These are phyloP conservation scores for Phaedon cochleariae DNA, from an alignment of 2,888 invertebrate genomes.

Conservation along the genomic window DNA sequence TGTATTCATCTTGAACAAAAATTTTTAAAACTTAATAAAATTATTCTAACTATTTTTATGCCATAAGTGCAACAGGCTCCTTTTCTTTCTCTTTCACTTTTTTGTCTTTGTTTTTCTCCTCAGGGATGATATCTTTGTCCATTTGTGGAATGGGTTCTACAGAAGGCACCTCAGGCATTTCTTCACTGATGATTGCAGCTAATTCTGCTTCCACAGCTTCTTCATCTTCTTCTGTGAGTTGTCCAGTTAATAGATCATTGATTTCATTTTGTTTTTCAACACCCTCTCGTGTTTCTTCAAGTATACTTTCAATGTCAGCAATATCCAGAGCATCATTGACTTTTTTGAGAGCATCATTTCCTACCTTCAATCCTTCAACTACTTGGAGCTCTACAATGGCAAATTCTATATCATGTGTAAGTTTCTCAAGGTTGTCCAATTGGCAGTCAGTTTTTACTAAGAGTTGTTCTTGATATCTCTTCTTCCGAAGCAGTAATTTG, in stretches of 20 bases:
- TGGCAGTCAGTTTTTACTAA: conserved; percentile 87
- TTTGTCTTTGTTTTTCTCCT: conserved; percentile 43
- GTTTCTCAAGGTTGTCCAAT: conserved; percentile 87
- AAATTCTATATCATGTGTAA: conserved; percentile 92
- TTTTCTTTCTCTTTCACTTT: conserved; percentile 47
- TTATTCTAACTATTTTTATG: conserved; percentile 44
- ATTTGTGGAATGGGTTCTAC: conserved; percentile 31
- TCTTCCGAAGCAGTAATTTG: conserved; percentile 88
- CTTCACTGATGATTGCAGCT: conserved; percentile 75
- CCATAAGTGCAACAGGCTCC: conserved; percentile 48
- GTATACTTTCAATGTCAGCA: conserved; percentile 93
- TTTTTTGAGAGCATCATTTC: conserved; percentile 92
- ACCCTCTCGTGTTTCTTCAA: conserved; percentile 96
- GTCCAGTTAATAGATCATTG: conserved; percentile 82
- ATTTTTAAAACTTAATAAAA: no score
- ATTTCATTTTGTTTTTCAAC: conserved; percentile 95
- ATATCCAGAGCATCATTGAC: conserved; percentile 89
- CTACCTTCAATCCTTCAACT: conserved; percentile 87
- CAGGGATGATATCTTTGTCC: conserved; percentile 13
- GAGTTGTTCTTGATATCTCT: conserved; percentile 92
- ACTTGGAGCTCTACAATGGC: conserved; percentile 93
- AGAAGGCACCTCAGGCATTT: conserved; percentile 68
- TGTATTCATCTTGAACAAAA: no score
- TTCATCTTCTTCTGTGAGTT: conserved; percentile 85
- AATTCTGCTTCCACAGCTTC: conserved; percentile 89